Conservation (phyloP, 2,113 vertebrate species). For the Todiramphus chloris region DNA sequence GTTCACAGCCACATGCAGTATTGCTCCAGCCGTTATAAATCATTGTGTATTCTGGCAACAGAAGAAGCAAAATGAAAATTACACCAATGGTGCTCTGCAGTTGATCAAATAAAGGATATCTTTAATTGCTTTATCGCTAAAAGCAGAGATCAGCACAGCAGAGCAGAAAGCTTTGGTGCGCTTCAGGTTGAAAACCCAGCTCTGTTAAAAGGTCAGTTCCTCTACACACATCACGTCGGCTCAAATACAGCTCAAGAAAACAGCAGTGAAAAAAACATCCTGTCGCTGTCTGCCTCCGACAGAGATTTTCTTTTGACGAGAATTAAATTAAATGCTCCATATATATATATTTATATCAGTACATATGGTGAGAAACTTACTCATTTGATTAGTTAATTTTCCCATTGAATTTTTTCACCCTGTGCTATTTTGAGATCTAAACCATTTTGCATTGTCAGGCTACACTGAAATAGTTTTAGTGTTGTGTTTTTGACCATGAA, state of each 20-base stretch:
- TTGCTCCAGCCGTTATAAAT: background rate
- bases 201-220: background rate
- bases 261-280: background rate
- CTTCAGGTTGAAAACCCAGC: background rate
- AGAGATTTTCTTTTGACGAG: background rate
- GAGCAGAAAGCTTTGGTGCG: background rate
- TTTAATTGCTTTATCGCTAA: background rate
- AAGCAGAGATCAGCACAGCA: background rate
- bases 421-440: background rate
- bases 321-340: fast-evolving
- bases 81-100: background rate
- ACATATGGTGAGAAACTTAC: fast-evolving
- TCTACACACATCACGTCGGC: background rate
- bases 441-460: background rate
- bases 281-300: background rate
- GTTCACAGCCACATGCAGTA: fast-evolving
- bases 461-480: background rate
- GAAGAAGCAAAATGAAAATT: background rate
- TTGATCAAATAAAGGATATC: background rate
- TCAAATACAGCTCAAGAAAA: background rate
- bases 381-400: background rate
- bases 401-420: background rate
- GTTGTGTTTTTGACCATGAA: background rate
- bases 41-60: background rate
- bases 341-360: too few relatives aligned